Conservation (phyloP, 1,140 invertebrate species). For the Drosophila melanica region DNA sequence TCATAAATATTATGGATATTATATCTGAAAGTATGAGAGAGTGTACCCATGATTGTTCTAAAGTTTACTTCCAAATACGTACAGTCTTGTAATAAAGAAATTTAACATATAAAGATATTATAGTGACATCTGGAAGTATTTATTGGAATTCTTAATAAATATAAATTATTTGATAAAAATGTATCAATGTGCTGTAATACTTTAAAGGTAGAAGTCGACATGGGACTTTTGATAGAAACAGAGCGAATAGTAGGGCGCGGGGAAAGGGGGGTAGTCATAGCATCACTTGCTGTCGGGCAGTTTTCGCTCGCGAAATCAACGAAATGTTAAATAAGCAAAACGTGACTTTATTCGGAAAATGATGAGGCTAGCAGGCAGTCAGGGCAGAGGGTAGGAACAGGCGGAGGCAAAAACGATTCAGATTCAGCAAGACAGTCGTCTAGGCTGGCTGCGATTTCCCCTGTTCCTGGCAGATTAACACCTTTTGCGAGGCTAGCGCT, state of each 20-base stretch:
- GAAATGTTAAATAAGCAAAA: conserved; percentile 82
- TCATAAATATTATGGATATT: too few relatives aligned
- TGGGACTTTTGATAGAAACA: neutral
- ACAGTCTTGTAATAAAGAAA: too few relatives aligned
- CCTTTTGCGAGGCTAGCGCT: conserved; percentile 49
- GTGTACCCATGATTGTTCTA: too few relatives aligned
- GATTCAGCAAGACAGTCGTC: conserved; percentile 18
- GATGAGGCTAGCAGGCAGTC: conserved; percentile 48
- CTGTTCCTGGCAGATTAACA: conserved; percentile 50
- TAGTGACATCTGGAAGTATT: too few relatives aligned
- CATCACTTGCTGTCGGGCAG: conserved; percentile 36
- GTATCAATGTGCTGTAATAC: conserved; percentile 16
- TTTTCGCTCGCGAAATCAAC: conserved; percentile 64
- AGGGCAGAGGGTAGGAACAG: too few relatives aligned
- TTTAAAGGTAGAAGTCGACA: conserved; percentile 10
- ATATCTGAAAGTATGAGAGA: too few relatives aligned
- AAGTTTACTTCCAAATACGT: too few relatives aligned
- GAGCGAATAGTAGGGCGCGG: neutral
- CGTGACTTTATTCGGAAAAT: conserved; percentile 79
- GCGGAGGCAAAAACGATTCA: conserved; percentile 11
- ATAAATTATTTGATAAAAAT: conserved; percentile 23
- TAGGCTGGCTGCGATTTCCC: conserved; percentile 18
- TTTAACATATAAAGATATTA: too few relatives aligned
- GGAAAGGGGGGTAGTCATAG: neutral
- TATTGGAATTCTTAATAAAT: neutral